These are phyloP conservation scores for Cantharis lateralis DNA, from an alignment of 2,888 invertebrate genomes.

Conservation along the genomic window DNA sequence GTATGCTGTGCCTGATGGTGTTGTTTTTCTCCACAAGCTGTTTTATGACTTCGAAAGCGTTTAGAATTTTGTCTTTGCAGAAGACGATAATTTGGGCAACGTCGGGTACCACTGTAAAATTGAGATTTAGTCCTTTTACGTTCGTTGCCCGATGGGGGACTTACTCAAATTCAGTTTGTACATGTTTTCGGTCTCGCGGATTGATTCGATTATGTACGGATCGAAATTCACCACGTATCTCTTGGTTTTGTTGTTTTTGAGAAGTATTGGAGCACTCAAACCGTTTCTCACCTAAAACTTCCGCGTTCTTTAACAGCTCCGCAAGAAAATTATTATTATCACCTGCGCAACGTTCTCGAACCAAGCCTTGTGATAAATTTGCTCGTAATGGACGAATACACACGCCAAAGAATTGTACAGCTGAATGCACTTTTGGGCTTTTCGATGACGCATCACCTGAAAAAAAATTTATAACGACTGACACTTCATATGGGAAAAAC, in stretches of 20 bases:
- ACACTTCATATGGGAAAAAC: not conserved
- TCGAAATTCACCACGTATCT: constrained; percentile 75
- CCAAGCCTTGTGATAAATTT: constrained; percentile 84
- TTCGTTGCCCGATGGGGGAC: not conserved
- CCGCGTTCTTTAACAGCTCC: too few species aligned
- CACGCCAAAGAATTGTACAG: constrained; percentile 78
- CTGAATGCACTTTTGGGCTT: constrained; percentile 74
- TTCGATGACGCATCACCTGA: constrained; percentile 64
- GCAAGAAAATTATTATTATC: too few species aligned
- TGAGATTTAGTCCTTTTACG: not conserved
- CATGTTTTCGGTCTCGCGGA: constrained; percentile 82
- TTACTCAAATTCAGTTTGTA: constrained; percentile 72
- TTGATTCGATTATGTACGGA: constrained; percentile 70
- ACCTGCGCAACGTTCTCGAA: constrained; percentile 63
- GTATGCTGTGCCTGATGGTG: constrained; percentile 64
- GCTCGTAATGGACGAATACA: constrained; percentile 82
- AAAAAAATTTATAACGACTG: not conserved
- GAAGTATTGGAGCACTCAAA: constrained; percentile 72
- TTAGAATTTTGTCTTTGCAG: constrained; percentile 70
- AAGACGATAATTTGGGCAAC: constrained; percentile 75
- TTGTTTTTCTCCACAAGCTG: constrained; percentile 67
- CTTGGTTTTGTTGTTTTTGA: constrained; percentile 68
- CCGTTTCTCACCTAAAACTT: constrained; percentile 63
- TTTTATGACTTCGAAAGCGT: constrained; percentile 66
- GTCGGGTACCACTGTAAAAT: constrained; percentile 68